Base-by-base conservation (phyloP, 2,888 invertebrate genomes). In the Xylocampa areola region DNA sequence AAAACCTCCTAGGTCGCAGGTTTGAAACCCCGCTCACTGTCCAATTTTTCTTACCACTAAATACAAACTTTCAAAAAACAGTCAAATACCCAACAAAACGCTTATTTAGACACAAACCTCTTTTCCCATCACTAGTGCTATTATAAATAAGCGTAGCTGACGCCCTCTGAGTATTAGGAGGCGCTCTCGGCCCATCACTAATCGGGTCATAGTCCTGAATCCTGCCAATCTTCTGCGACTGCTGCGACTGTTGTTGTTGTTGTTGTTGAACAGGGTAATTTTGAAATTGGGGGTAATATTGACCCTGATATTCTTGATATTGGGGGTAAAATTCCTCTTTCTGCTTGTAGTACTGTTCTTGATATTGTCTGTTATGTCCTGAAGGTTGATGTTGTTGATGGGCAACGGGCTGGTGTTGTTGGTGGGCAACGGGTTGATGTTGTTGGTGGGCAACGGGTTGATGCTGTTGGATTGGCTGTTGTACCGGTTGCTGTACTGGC, bases 111-210 rank as follows among this genome's bases (percentile, higher is more conserved):
- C 89, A 80, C 89, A 80, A 83, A 92, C 92, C 92, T 91, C 90
- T 55, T 66, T 87, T 90, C 7, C 84, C 88, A 57, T 93, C 92
- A 59, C 79, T 87, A 44, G 91, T 90, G 79, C 92, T 86, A 76
- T 97, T 97, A 89, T 98, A 98, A 80, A 98, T 97, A 69, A 98
- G 95, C 14, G 97, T 97, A 45, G 97, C 97, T 2, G 97, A 96
- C 77, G 96, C 96, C 76, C 97, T 94, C 60, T 96, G 96, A 3
- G 97, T 96, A 82, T 96, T 97, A 0, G 96, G 96, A 60, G 95
- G 94, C 41, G 94, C 94, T 63, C 96, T 94, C 11, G 96, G 96
- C 40, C 96, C 96, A 79, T 96, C 96, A 72, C 95, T 95, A 67
- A 96, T 90, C 2, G 97, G 97, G 86, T 97, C 97, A 79, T 97